phyloP scores from a whole-genome alignment of 2,797 vertebrate genomes.

The Spinibarbus caldwelli region DNA sequence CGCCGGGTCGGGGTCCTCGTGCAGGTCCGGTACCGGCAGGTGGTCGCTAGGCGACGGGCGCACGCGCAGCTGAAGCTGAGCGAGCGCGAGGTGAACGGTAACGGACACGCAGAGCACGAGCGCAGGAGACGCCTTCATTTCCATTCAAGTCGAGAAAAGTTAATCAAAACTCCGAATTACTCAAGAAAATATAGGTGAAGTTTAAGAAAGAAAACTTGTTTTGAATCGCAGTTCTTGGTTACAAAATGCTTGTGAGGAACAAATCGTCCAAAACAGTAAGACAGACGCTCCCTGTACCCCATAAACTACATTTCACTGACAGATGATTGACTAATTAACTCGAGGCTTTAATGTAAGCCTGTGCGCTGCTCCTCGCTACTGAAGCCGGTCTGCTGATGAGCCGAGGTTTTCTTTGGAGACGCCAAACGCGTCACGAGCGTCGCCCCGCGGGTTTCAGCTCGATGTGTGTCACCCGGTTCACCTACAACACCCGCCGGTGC shows the following conservation, averaged over 20 bases:
- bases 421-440: slow-evolving; percentile 1
- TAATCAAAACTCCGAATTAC: background rate
- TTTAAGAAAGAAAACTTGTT: no score
- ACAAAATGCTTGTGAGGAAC: background rate
- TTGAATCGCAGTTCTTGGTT: background rate
- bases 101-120: slow-evolving; percentile 24
- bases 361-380: background rate
- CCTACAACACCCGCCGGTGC: background rate
- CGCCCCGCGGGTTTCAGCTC: background rate
- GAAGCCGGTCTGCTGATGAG: background rate
- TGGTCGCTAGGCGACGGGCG: slow-evolving; percentile 87
- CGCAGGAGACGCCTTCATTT: slow-evolving; percentile 37
- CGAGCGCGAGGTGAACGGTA: slow-evolving; percentile 73
- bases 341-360: background rate
- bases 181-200: no score
- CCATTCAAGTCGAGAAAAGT: background rate
- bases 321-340: background rate
- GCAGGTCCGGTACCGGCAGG: slow-evolving; percentile 85
- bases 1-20: slow-evolving; percentile 88
- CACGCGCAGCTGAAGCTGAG: slow-evolving; percentile 78
- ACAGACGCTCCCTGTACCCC: no score
- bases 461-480: background rate
- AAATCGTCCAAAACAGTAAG: background rate
- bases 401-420: background rate
- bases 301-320: no score